These are phyloP conservation scores for Siniperca obscura DNA, from an alignment of 2,797 vertebrate species.

Conservation along the genomic window DNA sequence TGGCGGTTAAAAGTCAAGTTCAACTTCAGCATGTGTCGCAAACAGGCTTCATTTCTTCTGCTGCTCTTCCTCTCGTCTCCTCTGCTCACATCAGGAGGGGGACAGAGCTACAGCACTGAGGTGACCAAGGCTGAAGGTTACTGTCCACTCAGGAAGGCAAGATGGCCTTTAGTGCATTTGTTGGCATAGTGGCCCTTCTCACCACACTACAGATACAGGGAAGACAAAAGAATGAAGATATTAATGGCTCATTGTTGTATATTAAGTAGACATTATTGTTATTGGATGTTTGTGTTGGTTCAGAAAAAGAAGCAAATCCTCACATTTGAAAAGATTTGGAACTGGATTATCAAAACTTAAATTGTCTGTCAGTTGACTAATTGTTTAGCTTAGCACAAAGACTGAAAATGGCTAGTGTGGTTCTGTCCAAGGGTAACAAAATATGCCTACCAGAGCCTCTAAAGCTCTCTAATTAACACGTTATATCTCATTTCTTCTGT, in stretches of 20 bases:
- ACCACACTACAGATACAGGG: slow-evolving; percentile 88
- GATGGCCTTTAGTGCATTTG: slow-evolving; percentile 98
- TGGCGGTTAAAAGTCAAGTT: slow-evolving; percentile 37
- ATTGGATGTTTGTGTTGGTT: neutral
- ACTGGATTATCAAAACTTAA: neutral
- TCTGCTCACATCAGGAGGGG: slow-evolving; percentile 1
- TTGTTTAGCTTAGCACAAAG: too few relatives aligned
- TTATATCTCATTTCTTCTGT: too few relatives aligned
- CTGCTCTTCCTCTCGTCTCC: slow-evolving; percentile 5
- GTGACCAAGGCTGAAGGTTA: slow-evolving; percentile 64
- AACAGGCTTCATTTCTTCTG: slow-evolving; percentile 6
- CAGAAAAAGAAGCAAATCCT: neutral
- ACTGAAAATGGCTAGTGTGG: too few relatives aligned
- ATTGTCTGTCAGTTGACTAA: neutral
- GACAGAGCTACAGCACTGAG: slow-evolving; percentile 20
- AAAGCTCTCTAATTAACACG: too few relatives aligned
- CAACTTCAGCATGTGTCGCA: slow-evolving; percentile 25
- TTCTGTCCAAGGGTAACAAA: too few relatives aligned
- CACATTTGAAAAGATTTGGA: too few relatives aligned
- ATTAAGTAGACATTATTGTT: neutral
- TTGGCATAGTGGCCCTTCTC: slow-evolving; percentile 99
- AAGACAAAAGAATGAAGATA: neutral
- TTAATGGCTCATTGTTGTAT: neutral
- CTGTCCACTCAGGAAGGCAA: slow-evolving; percentile 98
- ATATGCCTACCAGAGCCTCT: too few relatives aligned